phyloP scores from a whole-genome alignment of 2,797 vertebrate genomes.

The Coranthus polyacanthus region DNA sequence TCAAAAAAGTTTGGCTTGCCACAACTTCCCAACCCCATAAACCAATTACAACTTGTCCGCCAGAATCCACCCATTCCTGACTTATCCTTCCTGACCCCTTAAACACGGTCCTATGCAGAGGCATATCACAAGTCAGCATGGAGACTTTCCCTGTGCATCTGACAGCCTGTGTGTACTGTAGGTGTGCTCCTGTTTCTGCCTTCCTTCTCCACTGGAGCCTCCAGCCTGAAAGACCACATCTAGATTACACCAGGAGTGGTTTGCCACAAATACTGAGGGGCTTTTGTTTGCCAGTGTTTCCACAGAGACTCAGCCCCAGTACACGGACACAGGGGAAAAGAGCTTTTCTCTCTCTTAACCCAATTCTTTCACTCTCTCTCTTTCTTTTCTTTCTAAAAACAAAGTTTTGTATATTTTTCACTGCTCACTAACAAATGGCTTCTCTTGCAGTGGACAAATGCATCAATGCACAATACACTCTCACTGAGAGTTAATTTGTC shows the following conservation, averaged over 20 bases:
- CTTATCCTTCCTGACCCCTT: constrained; percentile 55
- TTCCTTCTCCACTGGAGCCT: constrained; percentile 69
- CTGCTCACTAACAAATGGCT: constrained; percentile 18
- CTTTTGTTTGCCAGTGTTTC: constrained; percentile 86
- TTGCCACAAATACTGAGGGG: constrained; percentile 77
- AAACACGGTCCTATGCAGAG: constrained; percentile 40
- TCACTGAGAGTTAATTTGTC: constrained; percentile 41
- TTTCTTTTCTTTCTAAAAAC: constrained; percentile 46
- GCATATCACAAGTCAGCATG: constrained; percentile 31
- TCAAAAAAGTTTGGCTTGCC: constrained; percentile 40
- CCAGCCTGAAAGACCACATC: constrained; percentile 77
- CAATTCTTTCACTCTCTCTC: constrained; percentile 51
- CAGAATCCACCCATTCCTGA: constrained; percentile 57
- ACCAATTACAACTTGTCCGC: constrained; percentile 45
- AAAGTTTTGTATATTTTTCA: constrained; percentile 41
- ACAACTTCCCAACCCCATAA: constrained; percentile 31
- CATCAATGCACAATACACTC: constrained; percentile 18
- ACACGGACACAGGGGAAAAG: constrained; percentile 69
- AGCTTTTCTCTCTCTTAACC: constrained; percentile 64
- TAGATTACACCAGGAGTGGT: constrained; percentile 82
- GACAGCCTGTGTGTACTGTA: constrained; percentile 52
- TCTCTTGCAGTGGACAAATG: constrained; percentile 45
- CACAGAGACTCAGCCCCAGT: constrained; percentile 81
- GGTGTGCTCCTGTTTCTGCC: constrained; percentile 62
- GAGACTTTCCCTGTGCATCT: constrained; percentile 52